These are phyloP conservation scores for Temnothorax rugatulus DNA, from an alignment of 2,888 invertebrate species.

Conservation along the genomic window DNA sequence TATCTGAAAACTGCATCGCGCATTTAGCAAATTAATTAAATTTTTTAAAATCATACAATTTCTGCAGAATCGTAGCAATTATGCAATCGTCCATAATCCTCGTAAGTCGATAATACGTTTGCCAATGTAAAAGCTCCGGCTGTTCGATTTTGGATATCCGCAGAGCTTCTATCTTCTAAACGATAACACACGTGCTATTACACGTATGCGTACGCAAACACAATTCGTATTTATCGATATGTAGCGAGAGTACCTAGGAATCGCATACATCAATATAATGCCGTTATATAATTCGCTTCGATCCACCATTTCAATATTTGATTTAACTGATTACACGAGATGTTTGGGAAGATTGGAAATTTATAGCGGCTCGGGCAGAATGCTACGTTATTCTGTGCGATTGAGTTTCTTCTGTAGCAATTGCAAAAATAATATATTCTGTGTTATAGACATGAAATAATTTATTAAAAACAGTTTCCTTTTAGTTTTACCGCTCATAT, in stretches of 20 bases:
- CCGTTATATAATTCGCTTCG: conserved; percentile 63
- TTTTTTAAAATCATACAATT: neutral
- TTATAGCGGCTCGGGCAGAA: conserved; percentile 66
- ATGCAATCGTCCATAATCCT: conserved; percentile 20
- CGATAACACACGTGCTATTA: conserved; percentile 43
- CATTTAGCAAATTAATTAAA: conserved; percentile 1
- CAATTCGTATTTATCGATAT: conserved; percentile 33
- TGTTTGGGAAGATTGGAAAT: conserved; percentile 74
- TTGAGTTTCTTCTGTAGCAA: conserved; percentile 18
- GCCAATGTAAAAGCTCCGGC: conserved; percentile 26
- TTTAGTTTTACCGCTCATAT: neutral
- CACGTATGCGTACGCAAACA: conserved; percentile 38
- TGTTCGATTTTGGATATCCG: conserved; percentile 24
- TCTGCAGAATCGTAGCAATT: conserved; percentile 12
- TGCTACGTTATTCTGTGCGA: conserved; percentile 16
- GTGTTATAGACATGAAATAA: neutral
- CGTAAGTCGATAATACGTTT: conserved; percentile 45
- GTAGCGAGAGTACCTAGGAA: conserved; percentile 39
- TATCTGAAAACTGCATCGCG: neutral
- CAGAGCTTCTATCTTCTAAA: conserved; percentile 37
- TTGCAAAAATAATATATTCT: conserved; percentile 2
- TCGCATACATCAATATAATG: conserved; percentile 44
- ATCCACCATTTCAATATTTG: conserved; percentile 76
- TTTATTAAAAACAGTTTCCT: neutral
- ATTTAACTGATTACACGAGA: conserved; percentile 76